A percentile compares a stretch with the other conserved stretches of the same genome.
phyloP scores from a whole-genome alignment of 2,888 invertebrate species.

The Chloroclystis v-ata region DNA sequence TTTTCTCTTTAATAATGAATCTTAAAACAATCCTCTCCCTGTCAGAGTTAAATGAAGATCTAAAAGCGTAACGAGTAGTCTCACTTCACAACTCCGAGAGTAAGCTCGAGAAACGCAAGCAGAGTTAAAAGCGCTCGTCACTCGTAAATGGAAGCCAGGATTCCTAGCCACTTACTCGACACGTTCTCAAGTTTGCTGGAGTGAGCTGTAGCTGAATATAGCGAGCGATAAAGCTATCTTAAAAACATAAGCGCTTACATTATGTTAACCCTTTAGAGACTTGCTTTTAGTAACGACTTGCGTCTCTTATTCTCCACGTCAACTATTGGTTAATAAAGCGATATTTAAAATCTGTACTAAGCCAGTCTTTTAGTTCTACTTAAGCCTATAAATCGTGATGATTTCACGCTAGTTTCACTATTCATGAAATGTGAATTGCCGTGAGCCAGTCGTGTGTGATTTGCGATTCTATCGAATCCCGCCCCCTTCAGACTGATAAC shows the following conservation, averaged over 20 bases:
- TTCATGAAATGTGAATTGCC: constrained; percentile 17
- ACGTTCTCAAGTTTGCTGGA: constrained; percentile 40
- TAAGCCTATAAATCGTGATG: background rate
- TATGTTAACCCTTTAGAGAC: too few relatives aligned
- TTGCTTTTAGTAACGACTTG: too few relatives aligned
- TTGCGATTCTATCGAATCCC: constrained; percentile 24
- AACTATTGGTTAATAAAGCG: too few relatives aligned
- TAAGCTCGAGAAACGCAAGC: constrained; percentile 27
- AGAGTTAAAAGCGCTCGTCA: constrained; percentile 31
- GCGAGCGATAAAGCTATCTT: background rate
- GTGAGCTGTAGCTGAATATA: constrained; percentile 36
- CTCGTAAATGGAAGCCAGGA: constrained; percentile 39
- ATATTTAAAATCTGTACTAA: too few relatives aligned
- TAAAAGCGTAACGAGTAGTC: constrained; percentile 22
- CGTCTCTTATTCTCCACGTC: too few relatives aligned
- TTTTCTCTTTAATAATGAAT: background rate
- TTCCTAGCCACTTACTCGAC: constrained; percentile 41
- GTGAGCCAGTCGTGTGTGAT: constrained; percentile 20
- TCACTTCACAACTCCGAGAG: constrained; percentile 28
- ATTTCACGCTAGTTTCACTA: constrained; percentile 9
- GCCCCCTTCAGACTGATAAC: constrained; percentile 22
- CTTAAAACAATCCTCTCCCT: constrained; percentile 1
- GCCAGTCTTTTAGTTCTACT: too few relatives aligned
- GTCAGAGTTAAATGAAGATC: constrained; percentile 17
- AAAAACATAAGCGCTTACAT: too few relatives aligned